phyloP scores from a whole-genome alignment of 2,888 invertebrate species.

The Tryphoninae sp. region DNA sequence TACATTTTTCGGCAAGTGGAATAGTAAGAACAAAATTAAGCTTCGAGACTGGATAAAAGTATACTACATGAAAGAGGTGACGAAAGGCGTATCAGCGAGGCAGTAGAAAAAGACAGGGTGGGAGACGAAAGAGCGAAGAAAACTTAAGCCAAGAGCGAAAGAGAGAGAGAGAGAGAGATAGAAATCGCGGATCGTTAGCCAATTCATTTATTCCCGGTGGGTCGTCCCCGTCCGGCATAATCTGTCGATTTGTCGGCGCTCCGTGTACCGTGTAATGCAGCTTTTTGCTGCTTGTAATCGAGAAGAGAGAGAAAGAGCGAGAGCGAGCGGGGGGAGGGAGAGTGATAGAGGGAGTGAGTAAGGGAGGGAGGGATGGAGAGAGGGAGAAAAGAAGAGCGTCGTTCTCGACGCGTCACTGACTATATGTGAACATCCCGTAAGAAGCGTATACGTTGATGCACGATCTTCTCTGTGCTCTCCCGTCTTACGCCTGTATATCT shows the following conservation, averaged over 20 bases:
- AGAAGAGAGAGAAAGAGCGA: conserved; percentile 61
- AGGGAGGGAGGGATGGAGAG: conserved; percentile 55
- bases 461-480: conserved; percentile 64
- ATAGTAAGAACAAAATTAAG: conserved; percentile 56
- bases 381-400: conserved; percentile 36
- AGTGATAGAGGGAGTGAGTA: conserved; percentile 5
- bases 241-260: conserved; percentile 79
- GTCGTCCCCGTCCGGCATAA: conserved; percentile 76
- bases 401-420: conserved; percentile 72
- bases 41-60: conserved; percentile 54
- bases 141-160: background rate
- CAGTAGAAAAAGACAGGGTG: background rate
- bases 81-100: conserved; percentile 32
- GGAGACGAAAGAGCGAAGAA: conserved; percentile 17
- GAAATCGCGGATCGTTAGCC: conserved; percentile 69
- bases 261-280: conserved; percentile 78
- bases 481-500: conserved; percentile 52
- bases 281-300: conserved; percentile 79
- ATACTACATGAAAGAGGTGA: conserved; percentile 50
- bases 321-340: background rate
- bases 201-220: conserved; percentile 79
- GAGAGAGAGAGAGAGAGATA: conserved; percentile 7
- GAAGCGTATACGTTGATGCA: conserved; percentile 71
- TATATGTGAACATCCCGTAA: conserved; percentile 75
- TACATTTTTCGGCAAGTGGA: no score